Evolutionary conservation across 2,113 vertebrate species (phyloP).

Genomic region (Bettongia penicillata): DNA sequence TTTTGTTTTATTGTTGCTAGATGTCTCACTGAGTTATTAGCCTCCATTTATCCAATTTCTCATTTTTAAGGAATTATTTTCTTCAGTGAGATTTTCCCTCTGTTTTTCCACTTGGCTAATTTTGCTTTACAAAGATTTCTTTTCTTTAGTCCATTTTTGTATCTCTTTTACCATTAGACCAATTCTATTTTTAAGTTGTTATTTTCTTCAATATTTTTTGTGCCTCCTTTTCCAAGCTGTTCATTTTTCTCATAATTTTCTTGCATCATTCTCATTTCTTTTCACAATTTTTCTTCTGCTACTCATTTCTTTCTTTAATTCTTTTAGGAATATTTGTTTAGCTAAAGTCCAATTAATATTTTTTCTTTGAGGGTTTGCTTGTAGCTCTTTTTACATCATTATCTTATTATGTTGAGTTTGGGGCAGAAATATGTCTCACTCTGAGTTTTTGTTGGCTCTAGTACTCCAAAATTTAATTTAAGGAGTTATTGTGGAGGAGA

Average conservation of each 20-base stretch:
- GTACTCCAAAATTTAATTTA: background rate
- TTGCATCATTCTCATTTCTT: background rate
- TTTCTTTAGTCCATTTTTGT: too few relatives aligned
- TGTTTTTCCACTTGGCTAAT: too few relatives aligned
- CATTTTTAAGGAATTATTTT: too few relatives aligned
- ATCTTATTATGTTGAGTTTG: background rate
- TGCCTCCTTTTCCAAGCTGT: too few relatives aligned
- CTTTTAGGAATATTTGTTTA: background rate
- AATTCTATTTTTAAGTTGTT: too few relatives aligned
- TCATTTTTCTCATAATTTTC: background rate
- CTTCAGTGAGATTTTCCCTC: too few relatives aligned
- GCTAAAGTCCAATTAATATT: background rate
- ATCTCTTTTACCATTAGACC: too few relatives aligned
- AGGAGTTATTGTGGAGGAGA: background rate
- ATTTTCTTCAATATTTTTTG: too few relatives aligned
- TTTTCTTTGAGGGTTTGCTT: background rate
- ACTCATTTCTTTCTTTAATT: background rate
- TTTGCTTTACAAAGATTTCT: too few relatives aligned
- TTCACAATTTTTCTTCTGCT: background rate
- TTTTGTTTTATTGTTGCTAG: too few relatives aligned
- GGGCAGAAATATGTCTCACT: background rate
- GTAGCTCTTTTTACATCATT: background rate
- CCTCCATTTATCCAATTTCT: too few relatives aligned
- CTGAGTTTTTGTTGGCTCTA: background rate
- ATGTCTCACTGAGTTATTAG: too few relatives aligned